Percentiles rank a stretch among this genome's conserved stretches.
Conservation (phyloP, 2,797 vertebrate genomes). For the Eupleurogrammus muticus region DNA sequence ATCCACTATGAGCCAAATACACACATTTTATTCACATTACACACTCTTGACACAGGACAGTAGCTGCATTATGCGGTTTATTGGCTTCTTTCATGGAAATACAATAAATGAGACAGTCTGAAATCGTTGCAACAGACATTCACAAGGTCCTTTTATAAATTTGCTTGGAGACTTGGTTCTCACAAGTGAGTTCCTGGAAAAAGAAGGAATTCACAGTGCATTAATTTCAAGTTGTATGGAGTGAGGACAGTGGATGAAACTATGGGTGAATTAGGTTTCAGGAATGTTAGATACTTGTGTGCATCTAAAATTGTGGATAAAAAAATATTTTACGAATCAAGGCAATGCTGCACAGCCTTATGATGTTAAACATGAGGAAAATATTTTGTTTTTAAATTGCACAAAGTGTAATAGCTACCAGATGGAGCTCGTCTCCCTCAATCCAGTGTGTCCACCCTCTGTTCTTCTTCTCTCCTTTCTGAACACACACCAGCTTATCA, state of each 20-base stretch:
- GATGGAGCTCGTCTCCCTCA: slow-evolving; percentile 86
- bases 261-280: not conserved
- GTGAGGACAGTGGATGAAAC: not conserved
- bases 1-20: not conserved
- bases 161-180: slow-evolving; percentile 80
- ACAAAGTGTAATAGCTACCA: slow-evolving; percentile 75
- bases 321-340: not conserved
- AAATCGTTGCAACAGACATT: slow-evolving; percentile 9
- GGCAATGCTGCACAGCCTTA: not conserved
- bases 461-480: slow-evolving; percentile 90
- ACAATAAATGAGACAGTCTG: not conserved
- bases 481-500: slow-evolving; percentile 88
- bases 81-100: not conserved
- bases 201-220: not conserved
- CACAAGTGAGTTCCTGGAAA: slow-evolving; percentile 79
- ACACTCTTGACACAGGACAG: not conserved
- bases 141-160: slow-evolving; percentile 73
- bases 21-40: not conserved
- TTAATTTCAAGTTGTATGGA: not conserved
- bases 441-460: slow-evolving; percentile 93
- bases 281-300: not conserved
- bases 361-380: not conserved
- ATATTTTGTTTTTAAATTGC: not conserved
- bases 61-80: not conserved
- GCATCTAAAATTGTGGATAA: too few relatives aligned